phyloP scores from a whole-genome alignment of 1,140 invertebrate genomes.

The Drosophila oshimai region DNA sequence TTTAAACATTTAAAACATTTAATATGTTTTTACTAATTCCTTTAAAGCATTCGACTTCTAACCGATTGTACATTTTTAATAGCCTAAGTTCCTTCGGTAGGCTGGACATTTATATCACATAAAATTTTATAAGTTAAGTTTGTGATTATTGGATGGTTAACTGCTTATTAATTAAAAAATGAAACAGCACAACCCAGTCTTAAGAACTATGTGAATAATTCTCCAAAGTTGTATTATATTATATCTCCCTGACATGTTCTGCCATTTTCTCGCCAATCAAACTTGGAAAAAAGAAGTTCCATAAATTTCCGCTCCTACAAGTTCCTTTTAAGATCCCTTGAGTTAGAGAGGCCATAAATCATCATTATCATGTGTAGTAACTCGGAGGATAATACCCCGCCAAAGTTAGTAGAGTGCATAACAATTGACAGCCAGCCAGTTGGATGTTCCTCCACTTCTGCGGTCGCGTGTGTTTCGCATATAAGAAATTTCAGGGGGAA shows the following conservation, averaged over 20 bases:
- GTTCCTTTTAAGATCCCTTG: slow-evolving; percentile 4
- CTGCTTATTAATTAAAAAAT: too few relatives aligned
- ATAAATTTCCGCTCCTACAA: not conserved
- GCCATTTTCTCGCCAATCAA: not conserved
- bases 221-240: too few relatives aligned
- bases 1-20: too few relatives aligned
- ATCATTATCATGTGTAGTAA: slow-evolving; percentile 31
- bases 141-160: not conserved
- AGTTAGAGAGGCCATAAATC: slow-evolving; percentile 28
- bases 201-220: too few relatives aligned
- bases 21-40: too few relatives aligned
- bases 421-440: slow-evolving; percentile 43
- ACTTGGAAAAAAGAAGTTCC: not conserved
- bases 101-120: too few relatives aligned
- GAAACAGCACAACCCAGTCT: too few relatives aligned
- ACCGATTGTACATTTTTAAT: too few relatives aligned
- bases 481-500: slow-evolving; percentile 2
- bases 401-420: slow-evolving; percentile 46
- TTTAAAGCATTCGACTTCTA: too few relatives aligned
- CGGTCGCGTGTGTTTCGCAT: slow-evolving; percentile 29
- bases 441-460: slow-evolving; percentile 15
- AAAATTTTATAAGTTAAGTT: too few relatives aligned
- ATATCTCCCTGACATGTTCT: not conserved
- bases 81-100: too few relatives aligned
- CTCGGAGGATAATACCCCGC: slow-evolving; percentile 44